These are phyloP conservation scores for Cyphomyrmex costatus DNA, from an alignment of 1,140 invertebrate genomes.

Conservation along the genomic window DNA sequence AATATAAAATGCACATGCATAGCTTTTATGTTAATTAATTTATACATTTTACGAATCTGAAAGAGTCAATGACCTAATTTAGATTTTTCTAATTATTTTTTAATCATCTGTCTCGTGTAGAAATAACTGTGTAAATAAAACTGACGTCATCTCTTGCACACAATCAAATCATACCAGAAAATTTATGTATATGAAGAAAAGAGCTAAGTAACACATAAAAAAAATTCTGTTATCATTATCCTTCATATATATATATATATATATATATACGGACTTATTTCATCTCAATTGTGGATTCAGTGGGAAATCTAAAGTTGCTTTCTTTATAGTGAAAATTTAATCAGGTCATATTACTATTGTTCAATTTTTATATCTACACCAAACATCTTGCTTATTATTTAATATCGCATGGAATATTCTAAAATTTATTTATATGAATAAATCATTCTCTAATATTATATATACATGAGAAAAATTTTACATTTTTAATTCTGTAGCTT, in stretches of 20 bases:
- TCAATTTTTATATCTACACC: neutral
- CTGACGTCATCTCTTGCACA: conserved; percentile 44
- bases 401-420: neutral
- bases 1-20: neutral
- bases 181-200: conserved; percentile 23
- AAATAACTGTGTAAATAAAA: neutral
- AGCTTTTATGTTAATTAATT: neutral
- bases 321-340: neutral
- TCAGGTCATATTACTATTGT: neutral
- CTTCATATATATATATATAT: no score
- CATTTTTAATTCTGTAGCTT: neutral
- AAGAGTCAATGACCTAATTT: neutral
- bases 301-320: neutral
- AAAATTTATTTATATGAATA: neutral
- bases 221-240: conserved; percentile 36
- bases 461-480: neutral
- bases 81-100: neutral
- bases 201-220: neutral
- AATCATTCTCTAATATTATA: neutral
- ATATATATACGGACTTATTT: neutral
- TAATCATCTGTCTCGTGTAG: neutral
- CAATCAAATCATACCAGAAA: conserved; percentile 12
- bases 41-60: neutral
- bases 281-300: neutral
- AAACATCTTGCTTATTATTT: conserved; percentile 2